Conservation (phyloP, 2,113 vertebrate genomes). For the Chionis minor region DNA sequence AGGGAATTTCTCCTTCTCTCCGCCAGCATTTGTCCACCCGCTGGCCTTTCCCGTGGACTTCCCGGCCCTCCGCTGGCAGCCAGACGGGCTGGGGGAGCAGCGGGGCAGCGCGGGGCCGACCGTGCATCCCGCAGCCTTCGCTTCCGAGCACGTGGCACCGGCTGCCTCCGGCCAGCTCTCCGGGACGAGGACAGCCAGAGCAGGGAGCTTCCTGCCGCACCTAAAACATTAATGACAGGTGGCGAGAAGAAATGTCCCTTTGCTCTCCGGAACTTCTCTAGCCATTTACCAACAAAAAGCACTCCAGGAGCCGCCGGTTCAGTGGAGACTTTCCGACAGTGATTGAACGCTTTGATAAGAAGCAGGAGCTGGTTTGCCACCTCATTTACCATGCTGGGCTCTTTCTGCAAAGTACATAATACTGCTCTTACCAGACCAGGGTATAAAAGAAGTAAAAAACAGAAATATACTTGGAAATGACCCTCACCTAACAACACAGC, state of each 20-base stretch:
- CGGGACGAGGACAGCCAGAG: no score
- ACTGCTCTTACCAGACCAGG: not conserved
- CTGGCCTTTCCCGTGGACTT: rapidly evolving
- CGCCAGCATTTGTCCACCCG: not conserved
- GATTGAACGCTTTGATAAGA: not conserved
- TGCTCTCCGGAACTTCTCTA: not conserved
- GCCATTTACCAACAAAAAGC: not conserved
- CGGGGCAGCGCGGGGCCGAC: no score
- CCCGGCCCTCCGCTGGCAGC: not conserved
- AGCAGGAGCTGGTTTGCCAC: not conserved
- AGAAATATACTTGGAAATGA: not conserved
- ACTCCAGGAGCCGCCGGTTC: not conserved
- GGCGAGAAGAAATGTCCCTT: not conserved
- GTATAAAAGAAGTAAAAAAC: not conserved
- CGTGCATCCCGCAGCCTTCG: not conserved
- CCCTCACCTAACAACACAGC: not conserved
- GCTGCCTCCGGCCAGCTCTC: not conserved
- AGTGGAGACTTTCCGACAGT: not conserved
- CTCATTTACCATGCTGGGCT: not conserved
- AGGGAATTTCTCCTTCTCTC: not conserved
- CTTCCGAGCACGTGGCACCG: rapidly evolving
- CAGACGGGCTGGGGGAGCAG: not conserved
- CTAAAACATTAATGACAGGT: not conserved
- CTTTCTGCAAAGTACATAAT: not conserved
- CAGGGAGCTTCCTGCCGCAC: not conserved